Percentiles rank a stretch among this genome's conserved stretches.
These are phyloP conservation scores for Phainopepla nitens DNA, from an alignment of 2,113 vertebrate genomes.

Conservation along the genomic window DNA sequence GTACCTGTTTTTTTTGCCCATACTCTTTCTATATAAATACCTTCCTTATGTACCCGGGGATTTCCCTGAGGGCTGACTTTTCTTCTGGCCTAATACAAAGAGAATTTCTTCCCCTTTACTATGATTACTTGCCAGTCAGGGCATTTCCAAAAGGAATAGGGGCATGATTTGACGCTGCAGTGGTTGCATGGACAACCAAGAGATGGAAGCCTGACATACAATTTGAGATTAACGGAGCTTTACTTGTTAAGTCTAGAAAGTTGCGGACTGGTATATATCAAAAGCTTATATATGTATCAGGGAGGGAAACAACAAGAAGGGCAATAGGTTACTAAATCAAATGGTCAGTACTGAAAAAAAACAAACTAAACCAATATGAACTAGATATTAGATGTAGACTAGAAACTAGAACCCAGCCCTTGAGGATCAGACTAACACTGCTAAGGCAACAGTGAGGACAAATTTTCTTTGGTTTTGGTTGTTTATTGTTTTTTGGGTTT, in stretches of 20 bases:
- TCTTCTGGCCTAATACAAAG: not conserved
- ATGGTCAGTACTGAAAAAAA: not conserved
- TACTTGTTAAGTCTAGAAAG: not conserved
- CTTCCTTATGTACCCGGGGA: not conserved
- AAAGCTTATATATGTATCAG: not conserved
- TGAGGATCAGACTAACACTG: not conserved
- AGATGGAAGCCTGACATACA: not conserved
- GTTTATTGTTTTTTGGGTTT: not conserved
- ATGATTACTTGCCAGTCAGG: not conserved
- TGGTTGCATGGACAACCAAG: not conserved
- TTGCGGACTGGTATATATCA: not conserved
- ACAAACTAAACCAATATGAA: not conserved
- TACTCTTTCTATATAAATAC: not conserved
- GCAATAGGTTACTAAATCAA: not conserved
- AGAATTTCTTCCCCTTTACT: not conserved
- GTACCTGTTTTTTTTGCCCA: fast-evolving
- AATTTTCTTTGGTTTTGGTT: not conserved
- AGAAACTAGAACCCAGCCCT: not conserved
- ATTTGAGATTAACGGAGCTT: not conserved
- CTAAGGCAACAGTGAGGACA: not conserved
- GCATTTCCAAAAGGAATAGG: not conserved
- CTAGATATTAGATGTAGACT: not conserved
- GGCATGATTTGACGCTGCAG: not conserved
- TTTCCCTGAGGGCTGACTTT: not conserved
- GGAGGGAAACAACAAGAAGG: not conserved